Evolutionary conservation across 2,113 vertebrate species (phyloP).

Genomic region (Thalassarche chlororhynchos): DNA sequence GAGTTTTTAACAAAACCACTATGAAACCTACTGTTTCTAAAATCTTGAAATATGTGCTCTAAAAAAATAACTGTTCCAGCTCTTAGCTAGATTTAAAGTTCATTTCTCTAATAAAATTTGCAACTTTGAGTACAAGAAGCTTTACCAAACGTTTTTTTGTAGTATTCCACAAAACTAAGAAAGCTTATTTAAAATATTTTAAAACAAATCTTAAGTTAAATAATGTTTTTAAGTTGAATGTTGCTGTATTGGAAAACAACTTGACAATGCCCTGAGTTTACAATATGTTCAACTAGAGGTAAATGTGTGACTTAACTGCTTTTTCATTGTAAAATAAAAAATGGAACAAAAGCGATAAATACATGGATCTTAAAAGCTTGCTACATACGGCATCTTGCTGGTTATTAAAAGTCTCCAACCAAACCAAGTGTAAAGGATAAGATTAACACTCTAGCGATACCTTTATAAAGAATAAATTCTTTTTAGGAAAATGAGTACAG

Average conservation of each 20-base stretch:
- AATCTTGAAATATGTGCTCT: neutral
- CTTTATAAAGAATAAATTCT: neutral
- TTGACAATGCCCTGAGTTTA: neutral
- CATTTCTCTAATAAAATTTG: neutral
- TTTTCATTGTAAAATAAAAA: neutral
- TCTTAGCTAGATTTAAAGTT: neutral
- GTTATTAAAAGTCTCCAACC: neutral
- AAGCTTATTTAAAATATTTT: neutral
- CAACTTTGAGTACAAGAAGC: neutral
- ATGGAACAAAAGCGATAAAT: neutral
- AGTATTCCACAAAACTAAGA: neutral
- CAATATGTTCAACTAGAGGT: neutral
- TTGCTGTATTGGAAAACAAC: neutral
- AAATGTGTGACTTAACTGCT: neutral
- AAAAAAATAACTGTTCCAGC: neutral
- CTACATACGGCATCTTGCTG: rapidly evolving
- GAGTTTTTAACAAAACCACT: neutral
- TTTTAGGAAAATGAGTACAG: neutral
- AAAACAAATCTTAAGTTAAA: neutral
- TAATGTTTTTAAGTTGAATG: neutral
- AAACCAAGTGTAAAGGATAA: neutral
- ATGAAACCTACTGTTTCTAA: neutral
- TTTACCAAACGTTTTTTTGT: neutral
- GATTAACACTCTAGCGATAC: neutral
- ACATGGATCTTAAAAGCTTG: neutral